Conservation (phyloP, 2,888 invertebrate species). For the Caenorhabditis sp. region DNA sequence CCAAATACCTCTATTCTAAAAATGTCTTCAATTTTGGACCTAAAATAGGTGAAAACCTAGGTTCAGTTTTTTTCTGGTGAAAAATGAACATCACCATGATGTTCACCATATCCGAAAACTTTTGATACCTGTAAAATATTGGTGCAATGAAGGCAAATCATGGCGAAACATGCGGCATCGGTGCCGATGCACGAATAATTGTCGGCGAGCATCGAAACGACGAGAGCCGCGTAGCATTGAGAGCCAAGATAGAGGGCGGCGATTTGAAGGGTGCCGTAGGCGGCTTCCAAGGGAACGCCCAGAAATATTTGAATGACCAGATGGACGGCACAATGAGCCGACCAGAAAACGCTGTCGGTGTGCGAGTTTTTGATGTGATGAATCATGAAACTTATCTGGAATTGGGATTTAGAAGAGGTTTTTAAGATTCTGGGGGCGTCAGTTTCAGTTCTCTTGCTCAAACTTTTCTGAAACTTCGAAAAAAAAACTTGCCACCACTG, state of each 20-base stretch:
- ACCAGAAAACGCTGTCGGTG: background rate
- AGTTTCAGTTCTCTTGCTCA: too few species aligned
- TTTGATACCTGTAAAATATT: background rate
- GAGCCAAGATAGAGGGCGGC: background rate
- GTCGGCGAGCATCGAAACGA: background rate
- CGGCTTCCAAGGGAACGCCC: background rate
- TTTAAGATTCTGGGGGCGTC: too few species aligned
- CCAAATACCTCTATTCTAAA: too few species aligned
- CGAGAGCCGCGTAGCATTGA: background rate
- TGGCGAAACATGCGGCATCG: background rate
- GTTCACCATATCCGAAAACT: too few species aligned
- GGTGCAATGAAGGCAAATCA: background rate
- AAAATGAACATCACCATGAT: too few species aligned
- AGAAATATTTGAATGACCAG: background rate
- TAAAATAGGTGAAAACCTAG: too few species aligned
- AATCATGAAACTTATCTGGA: background rate
- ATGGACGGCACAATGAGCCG: background rate
- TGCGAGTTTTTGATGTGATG: background rate
- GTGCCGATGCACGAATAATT: background rate
- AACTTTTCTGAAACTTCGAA: too few species aligned
- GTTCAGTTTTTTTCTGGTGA: too few species aligned
- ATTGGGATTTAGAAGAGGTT: too few species aligned
- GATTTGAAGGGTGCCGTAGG: background rate
- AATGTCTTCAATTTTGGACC: too few species aligned
- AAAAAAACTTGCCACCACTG: too few species aligned